These are phyloP conservation scores for Laticauda laticaudata DNA, from an alignment of 2,113 vertebrate genomes.

Conservation along the genomic window DNA sequence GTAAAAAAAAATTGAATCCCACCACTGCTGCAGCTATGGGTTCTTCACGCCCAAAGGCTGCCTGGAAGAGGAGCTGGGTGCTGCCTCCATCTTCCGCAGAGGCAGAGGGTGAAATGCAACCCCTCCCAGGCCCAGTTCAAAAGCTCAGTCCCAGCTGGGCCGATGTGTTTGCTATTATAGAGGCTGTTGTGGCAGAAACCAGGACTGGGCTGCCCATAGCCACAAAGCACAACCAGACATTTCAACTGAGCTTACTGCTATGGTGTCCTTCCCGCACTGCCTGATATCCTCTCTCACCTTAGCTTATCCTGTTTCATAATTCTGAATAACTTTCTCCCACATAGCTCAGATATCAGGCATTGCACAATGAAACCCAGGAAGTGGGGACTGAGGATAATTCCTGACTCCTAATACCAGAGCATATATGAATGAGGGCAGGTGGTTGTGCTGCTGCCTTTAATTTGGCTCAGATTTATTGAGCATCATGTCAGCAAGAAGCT, in stretches of 20 bases:
- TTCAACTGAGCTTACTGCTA: not conserved
- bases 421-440: not conserved
- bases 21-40: no score
- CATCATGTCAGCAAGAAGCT: not conserved
- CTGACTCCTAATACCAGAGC: not conserved
- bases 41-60: not conserved
- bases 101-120: not conserved
- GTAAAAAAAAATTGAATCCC: no score
- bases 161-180: not conserved
- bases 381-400: not conserved
- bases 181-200: not conserved
- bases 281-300: not conserved
- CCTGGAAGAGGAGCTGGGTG: not conserved
- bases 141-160: not conserved
- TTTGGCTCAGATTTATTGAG: not conserved
- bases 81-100: not conserved
- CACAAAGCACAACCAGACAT: not conserved
- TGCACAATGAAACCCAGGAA: not conserved
- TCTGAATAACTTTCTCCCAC: not conserved
- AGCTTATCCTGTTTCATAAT: not conserved
- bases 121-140: not conserved
- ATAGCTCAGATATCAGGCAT: not conserved
- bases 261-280: not conserved
- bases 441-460: not conserved
- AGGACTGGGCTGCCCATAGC: not conserved